These are phyloP conservation scores for Tenthredo amoena DNA, from an alignment of 2,888 invertebrate species.

Conservation along the genomic window DNA sequence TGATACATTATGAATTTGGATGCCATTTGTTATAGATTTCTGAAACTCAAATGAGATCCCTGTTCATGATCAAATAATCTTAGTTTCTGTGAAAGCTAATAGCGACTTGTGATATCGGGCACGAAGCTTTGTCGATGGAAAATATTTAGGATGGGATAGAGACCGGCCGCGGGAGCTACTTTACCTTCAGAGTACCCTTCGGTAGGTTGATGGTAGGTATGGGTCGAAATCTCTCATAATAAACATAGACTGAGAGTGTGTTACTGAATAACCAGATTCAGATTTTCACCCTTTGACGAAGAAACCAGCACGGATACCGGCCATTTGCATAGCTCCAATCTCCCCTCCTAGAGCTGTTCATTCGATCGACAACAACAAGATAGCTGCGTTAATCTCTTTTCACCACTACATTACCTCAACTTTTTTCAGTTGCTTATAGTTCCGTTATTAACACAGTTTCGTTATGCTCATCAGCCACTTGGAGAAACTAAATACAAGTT, in stretches of 20 bases:
- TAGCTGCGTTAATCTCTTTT: conserved; percentile 77
- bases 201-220: conserved; percentile 76
- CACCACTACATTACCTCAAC: conserved; percentile 70
- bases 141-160: conserved; percentile 63
- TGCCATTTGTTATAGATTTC: too few species aligned
- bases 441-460: conserved; percentile 52
- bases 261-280: conserved; percentile 77
- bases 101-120: not conserved
- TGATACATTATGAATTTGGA: too few species aligned
- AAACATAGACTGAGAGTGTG: conserved; percentile 76
- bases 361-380: conserved; percentile 78
- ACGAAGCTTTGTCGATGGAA: conserved; percentile 49
- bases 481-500: not conserved
- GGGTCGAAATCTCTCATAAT: conserved; percentile 77
- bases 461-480: conserved; percentile 66
- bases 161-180: conserved; percentile 78
- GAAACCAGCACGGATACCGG: conserved; percentile 75
- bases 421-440: conserved; percentile 56
- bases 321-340: conserved; percentile 76
- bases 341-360: conserved; percentile 78
- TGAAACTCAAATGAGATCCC: not conserved
- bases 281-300: conserved; percentile 75
- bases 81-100: not conserved
- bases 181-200: conserved; percentile 78
- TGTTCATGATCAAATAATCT: too few species aligned